Conservation (phyloP, 2,888 invertebrate species). For the Heteromyza rotundicornis region DNA sequence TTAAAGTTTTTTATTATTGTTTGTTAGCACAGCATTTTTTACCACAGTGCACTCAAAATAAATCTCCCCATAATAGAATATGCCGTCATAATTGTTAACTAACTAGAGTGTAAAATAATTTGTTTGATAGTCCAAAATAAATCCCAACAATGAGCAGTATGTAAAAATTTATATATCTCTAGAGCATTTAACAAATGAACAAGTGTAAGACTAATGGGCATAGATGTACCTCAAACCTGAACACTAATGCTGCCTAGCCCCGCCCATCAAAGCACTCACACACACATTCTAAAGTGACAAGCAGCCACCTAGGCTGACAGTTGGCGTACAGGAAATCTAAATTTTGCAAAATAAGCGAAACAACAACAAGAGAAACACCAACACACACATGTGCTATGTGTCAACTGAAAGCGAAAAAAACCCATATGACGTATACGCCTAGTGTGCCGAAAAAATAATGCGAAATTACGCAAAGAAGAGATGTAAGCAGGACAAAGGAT, state of each 20-base stretch:
- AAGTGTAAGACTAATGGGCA: conserved; percentile 15
- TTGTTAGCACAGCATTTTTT: no score
- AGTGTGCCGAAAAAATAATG: conserved; percentile 25
- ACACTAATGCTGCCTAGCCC: no score
- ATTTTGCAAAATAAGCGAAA: no score
- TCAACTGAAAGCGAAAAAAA: conserved; percentile 6
- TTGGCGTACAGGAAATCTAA: no score
- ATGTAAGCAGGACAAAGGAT: neutral
- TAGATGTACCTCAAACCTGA: neutral
- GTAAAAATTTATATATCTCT: no score
- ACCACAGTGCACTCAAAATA: neutral
- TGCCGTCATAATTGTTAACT: conserved; percentile 7
- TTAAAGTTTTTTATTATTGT: no score
- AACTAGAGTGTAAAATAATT: conserved; percentile 11
- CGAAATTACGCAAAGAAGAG: no score
- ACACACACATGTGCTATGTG: no score
- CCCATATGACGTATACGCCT: conserved; percentile 47
- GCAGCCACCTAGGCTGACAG: conserved; percentile 15
- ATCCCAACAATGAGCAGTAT: neutral
- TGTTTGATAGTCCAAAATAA: conserved; percentile 4
- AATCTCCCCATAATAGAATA: neutral
- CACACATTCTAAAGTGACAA: neutral
- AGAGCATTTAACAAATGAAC: conserved; percentile 17
- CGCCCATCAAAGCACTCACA: neutral
- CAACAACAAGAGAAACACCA: no score